Base-by-base conservation (phyloP, 2,888 invertebrate species). In the Platypus cylindrus region DNA sequence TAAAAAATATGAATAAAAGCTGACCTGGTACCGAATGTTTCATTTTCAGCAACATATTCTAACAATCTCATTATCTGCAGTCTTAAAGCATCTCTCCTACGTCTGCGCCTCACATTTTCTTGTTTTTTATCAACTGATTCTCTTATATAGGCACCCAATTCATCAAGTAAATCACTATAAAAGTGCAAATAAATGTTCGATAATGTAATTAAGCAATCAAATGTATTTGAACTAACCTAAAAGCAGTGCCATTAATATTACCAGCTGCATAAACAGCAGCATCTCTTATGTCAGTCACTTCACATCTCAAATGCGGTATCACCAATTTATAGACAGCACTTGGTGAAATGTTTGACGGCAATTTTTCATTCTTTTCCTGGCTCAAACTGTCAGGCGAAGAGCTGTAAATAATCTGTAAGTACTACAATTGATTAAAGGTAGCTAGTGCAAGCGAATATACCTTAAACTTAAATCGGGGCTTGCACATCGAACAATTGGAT, bases 51-150 rank as follows among this genome's bases (percentile, higher is more conserved):
- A 41, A 94, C 85, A 40, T 90, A 71, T 54, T 97, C 86, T 48
- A 99, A 68, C 47, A 97, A 81, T 51, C 85, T 78, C 40, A 93
- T 86, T 44, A 99, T 68, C 52, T 95, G 89, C 25, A 97, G 68
- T 26, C 98, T 70, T 31, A 98, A 65, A 8, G 91, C 85, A 60
- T 99, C 98, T 34, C 94, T 75, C 23, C 95, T 72, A 35, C 91
- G 68, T 24, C 94, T 69, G 24, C 97, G 68, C 35, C 95, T 71
- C 71, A 95, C 84, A 58, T 95, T 98, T 59, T 97, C 97, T 62
- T 95, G 94, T 57, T 95, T 97, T 30, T 90, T 75, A 59, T 98
- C 97, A 13, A 93, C 85, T 0, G 95, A 93, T 60, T 99, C 98
- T 12, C 94, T 78, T 38, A 99, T 77, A 45, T 89, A 80, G 1